Base-by-base conservation (phyloP, 2,797 vertebrate genomes). In the Odontamblyopus lacepedii region DNA sequence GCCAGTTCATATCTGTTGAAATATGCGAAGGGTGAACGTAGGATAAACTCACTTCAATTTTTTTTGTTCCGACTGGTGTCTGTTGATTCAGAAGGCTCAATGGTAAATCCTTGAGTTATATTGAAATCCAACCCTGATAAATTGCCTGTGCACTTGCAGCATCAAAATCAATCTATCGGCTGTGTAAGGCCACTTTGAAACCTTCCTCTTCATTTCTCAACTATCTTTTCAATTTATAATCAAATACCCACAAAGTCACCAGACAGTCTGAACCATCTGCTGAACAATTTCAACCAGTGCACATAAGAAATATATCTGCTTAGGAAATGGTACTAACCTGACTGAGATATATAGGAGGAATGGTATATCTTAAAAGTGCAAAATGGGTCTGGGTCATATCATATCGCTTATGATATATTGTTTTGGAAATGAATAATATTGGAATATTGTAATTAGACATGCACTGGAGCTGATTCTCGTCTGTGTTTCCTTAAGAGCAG, bases 101-200 rank as follows among this genome's bases (percentile, higher is more conserved):
- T 48, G 44, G 44, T 48, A 67, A 51, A 53, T 27, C 29, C 27
- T 30, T 51, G 27, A 65, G n/a, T 44, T 65, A 16, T 15, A 65
- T 48, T 51, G 9, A 67, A 67, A 67, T 67, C 27, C 48, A 67
- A 53, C 44, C 29, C 18, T 67, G 64, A 51, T 67, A 6, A 65
- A 65, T 65, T 65, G 41, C 41, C 11, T 65, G 12, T 48, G 63
- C 63, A 27, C 23, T 64, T 63, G 11, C 23, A 13, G 27, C 44
- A 51, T 44, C 26, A 29, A 51, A 16, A 51, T 44, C 6, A 41
- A 23, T 32, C 26, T 26, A 9, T 16, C n/a, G 16, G 19, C 4
- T 26, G 5, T 19, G 13, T 30, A 7, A 18, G 19, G 51, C 51
- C 51, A 53, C 18, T 53, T n/a, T 53, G 6, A 53, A n/a, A 53